phyloP scores from a whole-genome alignment of 1,140 invertebrate genomes.

The Phymorhynchus buccinoides region DNA sequence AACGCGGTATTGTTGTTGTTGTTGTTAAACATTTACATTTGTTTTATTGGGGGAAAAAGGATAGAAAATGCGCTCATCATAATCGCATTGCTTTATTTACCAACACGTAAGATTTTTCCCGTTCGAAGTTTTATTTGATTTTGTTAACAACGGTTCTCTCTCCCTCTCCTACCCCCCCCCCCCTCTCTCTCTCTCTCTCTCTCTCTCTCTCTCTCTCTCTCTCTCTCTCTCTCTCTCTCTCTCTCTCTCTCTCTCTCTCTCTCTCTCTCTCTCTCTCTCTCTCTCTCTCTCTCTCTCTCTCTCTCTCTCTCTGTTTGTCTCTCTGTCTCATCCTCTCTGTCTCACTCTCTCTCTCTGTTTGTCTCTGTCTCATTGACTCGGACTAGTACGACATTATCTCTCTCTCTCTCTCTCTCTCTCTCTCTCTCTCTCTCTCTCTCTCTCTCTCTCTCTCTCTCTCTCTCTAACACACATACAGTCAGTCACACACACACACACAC shows the following conservation, averaged over 20 bases:
- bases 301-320: slow-evolving; percentile 25
- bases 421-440: background rate
- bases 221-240: background rate
- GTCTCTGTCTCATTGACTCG: background rate
- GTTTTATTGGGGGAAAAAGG: too few relatives aligned
- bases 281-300: slow-evolving; percentile 1
- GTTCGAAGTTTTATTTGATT: too few relatives aligned
- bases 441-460: background rate
- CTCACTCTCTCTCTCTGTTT: slow-evolving; percentile 8
- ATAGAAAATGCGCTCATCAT: too few relatives aligned
- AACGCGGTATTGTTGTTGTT: too few relatives aligned
- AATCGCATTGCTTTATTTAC: too few relatives aligned
- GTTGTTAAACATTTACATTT: too few relatives aligned
- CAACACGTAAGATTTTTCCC: too few relatives aligned
- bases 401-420: background rate
- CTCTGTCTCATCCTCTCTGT: slow-evolving; percentile 32
- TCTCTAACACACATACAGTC: background rate
- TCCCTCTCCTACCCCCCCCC: background rate
- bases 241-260: slow-evolving; percentile 12
- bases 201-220: background rate
- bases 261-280: background rate
- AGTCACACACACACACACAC: slow-evolving; percentile 1
- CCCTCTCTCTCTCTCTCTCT: background rate
- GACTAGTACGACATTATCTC: background rate
- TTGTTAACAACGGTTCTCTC: too few relatives aligned